These are phyloP conservation scores for Athripsodes cinereus DNA, from an alignment of 2,888 invertebrate genomes.

Conservation along the genomic window DNA sequence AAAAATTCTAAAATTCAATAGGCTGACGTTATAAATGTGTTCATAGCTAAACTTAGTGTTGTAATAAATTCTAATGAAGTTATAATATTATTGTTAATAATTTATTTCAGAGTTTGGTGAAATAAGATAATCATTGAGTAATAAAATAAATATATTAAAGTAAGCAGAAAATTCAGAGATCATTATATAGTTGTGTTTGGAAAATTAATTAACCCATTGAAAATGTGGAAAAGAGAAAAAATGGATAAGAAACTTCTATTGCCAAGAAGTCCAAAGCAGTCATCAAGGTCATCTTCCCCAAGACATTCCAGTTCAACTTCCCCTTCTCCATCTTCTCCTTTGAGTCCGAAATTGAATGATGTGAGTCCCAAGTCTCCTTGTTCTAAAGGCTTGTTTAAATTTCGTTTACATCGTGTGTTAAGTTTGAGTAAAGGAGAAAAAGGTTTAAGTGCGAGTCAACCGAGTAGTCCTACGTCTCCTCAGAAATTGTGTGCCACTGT, in stretches of 20 bases:
- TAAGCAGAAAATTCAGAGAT: too few relatives aligned
- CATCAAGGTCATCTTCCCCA: neutral
- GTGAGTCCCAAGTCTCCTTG: slow-evolving; percentile 23
- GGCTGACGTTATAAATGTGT: too few relatives aligned
- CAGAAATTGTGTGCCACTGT: slow-evolving; percentile 12
- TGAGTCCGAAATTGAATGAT: neutral
- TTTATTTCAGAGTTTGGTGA: too few relatives aligned
- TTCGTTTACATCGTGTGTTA: slow-evolving; percentile 24
- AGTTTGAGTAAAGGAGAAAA: slow-evolving; percentile 17
- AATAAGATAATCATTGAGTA: too few relatives aligned
- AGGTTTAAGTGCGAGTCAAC: slow-evolving; percentile 19
- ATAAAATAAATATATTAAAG: too few relatives aligned
- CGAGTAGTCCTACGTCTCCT: slow-evolving; percentile 25
- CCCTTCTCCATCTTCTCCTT: slow-evolving; percentile 10
- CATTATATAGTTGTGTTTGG: neutral
- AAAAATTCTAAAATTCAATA: too few relatives aligned
- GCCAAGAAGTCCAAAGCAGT: neutral
- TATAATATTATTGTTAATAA: too few relatives aligned
- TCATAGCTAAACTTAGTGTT: too few relatives aligned
- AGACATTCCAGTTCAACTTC: slow-evolving; percentile 7
- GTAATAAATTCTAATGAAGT: too few relatives aligned
- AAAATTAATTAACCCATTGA: neutral
- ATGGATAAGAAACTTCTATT: neutral
- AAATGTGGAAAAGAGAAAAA: neutral
- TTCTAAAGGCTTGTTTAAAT: slow-evolving; percentile 15